Evolutionary conservation across 2,888 invertebrate genomes (phyloP).

Genomic region (Odontomyia ornata): DNA sequence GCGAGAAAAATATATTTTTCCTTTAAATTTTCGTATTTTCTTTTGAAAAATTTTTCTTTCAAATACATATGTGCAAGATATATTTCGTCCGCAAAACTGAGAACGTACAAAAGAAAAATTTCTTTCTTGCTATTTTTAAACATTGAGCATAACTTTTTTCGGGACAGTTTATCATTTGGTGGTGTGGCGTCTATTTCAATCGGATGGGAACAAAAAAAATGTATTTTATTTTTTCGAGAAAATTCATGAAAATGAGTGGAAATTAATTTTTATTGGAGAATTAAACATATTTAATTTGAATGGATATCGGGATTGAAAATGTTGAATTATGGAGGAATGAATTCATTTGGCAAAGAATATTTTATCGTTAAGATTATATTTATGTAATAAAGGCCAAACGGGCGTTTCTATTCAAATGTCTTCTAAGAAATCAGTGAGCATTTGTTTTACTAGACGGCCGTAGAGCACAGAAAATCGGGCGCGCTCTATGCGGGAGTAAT

Average conservation of each 20-base stretch:
- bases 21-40: not conserved
- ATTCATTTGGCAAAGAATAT: too few species aligned
- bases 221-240: conserved; percentile 9
- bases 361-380: not conserved
- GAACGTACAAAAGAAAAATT: conserved; percentile 14
- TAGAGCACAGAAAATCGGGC: not conserved
- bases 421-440: not conserved
- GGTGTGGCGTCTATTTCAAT: not conserved
- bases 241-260: conserved; percentile 3
- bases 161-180: conserved; percentile 37
- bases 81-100: not conserved
- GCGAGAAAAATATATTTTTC: not conserved
- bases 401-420: not conserved
- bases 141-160: conserved; percentile 39
- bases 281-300: not conserved
- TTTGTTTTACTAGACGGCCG: too few species aligned
- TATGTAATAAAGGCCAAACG: conserved; percentile 44
- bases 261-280: not conserved
- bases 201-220: too few species aligned
- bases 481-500: conserved; percentile 27
- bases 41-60: not conserved
- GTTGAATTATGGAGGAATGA: too few species aligned
- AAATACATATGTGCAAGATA: conserved; percentile 9
- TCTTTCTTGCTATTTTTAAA: conserved; percentile 40
- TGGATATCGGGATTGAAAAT: not conserved